phyloP scores from a whole-genome alignment of 2,113 vertebrate genomes.

The Rhinichthys klamathensis region DNA sequence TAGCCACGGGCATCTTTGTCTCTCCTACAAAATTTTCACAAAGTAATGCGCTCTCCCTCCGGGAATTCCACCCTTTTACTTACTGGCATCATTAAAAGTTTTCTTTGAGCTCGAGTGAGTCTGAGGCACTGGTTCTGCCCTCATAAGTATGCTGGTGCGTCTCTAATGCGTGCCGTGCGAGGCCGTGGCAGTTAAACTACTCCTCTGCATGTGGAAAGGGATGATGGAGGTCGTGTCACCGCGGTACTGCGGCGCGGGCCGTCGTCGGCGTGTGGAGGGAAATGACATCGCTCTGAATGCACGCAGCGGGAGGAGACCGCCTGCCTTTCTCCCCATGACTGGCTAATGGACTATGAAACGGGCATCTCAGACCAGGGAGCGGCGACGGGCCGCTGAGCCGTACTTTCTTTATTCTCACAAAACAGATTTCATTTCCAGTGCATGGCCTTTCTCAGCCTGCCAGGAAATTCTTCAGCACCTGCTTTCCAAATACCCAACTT shows the following conservation, averaged over 20 bases:
- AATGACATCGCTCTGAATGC: slow-evolving; percentile 50
- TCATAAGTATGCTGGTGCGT: slow-evolving; percentile 57
- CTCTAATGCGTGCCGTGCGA: slow-evolving; percentile 37
- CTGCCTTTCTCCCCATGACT: slow-evolving; percentile 36
- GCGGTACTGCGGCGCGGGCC: neutral
- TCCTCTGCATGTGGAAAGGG: slow-evolving; percentile 51
- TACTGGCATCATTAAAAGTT: slow-evolving; percentile 63
- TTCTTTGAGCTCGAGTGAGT: slow-evolving; percentile 57
- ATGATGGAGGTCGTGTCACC: slow-evolving; percentile 43
- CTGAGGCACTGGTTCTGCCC: slow-evolving; percentile 41
- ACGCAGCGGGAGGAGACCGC: slow-evolving; percentile 22
- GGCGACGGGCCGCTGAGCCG: slow-evolving; percentile 37
- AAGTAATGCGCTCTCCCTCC: slow-evolving; percentile 41
- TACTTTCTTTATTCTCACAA: slow-evolving; percentile 53
- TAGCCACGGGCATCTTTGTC: slow-evolving; percentile 50
- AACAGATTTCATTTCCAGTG: slow-evolving; percentile 40
- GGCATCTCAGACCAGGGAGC: slow-evolving; percentile 48
- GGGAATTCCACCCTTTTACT: slow-evolving; percentile 52
- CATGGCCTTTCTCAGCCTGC: slow-evolving; percentile 25
- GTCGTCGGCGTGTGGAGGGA: slow-evolving; percentile 32
- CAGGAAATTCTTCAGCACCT: slow-evolving; percentile 34
- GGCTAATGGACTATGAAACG: slow-evolving; percentile 58
- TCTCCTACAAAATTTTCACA: slow-evolving; percentile 49
- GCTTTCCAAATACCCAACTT: slow-evolving; percentile 21
- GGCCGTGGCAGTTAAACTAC: slow-evolving; percentile 46